Evolutionary conservation across 2,113 vertebrate genomes (phyloP), one percentile per base, ranked within the genome.

Genomic region (Planiliza haematocheilus): DNA sequence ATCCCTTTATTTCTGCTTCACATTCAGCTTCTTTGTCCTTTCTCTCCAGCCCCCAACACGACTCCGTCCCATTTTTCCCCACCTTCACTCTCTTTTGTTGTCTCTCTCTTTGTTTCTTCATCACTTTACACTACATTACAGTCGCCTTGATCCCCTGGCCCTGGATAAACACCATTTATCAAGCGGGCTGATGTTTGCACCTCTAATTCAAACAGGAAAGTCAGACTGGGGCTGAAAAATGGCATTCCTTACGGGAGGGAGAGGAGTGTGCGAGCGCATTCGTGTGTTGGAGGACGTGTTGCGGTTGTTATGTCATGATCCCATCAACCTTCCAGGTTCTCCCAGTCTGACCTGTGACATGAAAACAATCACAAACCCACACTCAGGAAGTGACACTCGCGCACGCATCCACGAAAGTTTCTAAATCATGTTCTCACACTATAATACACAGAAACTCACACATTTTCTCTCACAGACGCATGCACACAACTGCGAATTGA

Each of bases 121-220:
- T 92, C 93, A 91, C 90, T 91, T 91, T 90, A 90, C 83, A 89
- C 85, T 10, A 0, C 72, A 74, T 87, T 87, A 88, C 88, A 84
- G 75, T 86, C 53, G 50, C 91, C 88, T 91, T 90, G 88, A 91
- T 90, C 87, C 71, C 68, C 53, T 72, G 77, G 87, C 83, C 86
- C 49, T 88, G 83, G 62, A 84, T 88, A 88, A 91, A 85, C 81
- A 88, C 41, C 88, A 88, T 92, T 84, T 81, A 90, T 93, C 91
- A 93, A 58, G 38, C 21, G 10, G 70, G 55, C 81, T 83, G 80
- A 83, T 88, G 89, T 90, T 89, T 90, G 79, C 84, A 59, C 79
- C 85, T 75, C 87, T 81, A 88, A 90, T 86, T 92, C 86, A 93
- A 89, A 90, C 88, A 92, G 80, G 87, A 58, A 86, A 89, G 87